Conservation (phyloP, 2,113 vertebrate species). For the Corvus moneduloides region DNA sequence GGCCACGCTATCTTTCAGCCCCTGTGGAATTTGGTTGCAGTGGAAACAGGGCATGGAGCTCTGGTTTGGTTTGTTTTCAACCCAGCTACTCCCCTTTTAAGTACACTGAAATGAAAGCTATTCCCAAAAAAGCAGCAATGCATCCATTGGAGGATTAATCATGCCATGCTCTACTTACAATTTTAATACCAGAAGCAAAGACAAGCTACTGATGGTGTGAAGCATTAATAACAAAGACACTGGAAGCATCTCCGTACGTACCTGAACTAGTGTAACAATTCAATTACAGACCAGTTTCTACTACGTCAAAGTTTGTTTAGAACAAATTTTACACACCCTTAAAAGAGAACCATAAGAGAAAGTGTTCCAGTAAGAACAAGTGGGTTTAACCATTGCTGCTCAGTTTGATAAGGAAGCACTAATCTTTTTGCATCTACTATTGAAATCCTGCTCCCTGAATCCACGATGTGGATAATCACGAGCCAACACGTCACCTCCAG, state of each 20-base stretch:
- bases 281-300: constrained; percentile 51
- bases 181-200: constrained; percentile 27
- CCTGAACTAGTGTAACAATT: constrained; percentile 21
- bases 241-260: constrained; percentile 5
- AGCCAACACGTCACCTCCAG: neutral
- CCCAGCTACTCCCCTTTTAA: neutral
- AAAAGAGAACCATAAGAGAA: constrained; percentile 16
- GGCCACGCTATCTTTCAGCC: neutral
- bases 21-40: neutral
- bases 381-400: neutral
- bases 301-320: constrained; percentile 27
- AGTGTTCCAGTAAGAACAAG: constrained; percentile 6
- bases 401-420: neutral
- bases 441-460: neutral
- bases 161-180: constrained; percentile 45
- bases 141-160: constrained; percentile 31
- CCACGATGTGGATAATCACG: neutral
- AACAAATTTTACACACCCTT: constrained; percentile 48
- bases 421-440: neutral
- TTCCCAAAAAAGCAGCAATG: neutral
- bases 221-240: constrained; percentile 25
- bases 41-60: neutral
- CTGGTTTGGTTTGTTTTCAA: neutral
- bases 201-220: constrained; percentile 22
- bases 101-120: neutral